These are phyloP conservation scores for Calameuta filiformis DNA, from an alignment of 2,888 invertebrate genomes.

Conservation along the genomic window DNA sequence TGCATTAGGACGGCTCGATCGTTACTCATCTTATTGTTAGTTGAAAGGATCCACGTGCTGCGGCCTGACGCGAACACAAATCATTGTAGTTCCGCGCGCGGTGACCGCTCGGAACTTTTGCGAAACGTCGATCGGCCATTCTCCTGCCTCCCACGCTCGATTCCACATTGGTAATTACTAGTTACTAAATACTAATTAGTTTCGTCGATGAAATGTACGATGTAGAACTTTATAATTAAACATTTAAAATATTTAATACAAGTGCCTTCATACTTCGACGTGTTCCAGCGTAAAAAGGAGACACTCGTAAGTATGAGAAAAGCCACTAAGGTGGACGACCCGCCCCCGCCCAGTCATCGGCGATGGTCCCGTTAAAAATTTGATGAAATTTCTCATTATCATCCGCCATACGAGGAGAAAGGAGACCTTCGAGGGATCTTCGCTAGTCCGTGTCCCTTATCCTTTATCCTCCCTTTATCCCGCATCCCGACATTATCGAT, in stretches of 20 bases:
- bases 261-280: too few relatives aligned
- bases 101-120: neutral
- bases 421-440: neutral
- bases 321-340: too few relatives aligned
- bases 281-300: too few relatives aligned
- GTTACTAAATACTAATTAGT: too few relatives aligned
- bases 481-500: slow-evolving; percentile 3
- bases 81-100: neutral
- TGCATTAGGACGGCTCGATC: neutral
- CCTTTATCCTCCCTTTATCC: too few relatives aligned
- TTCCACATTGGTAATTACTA: too few relatives aligned
- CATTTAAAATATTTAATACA: too few relatives aligned
- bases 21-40: neutral
- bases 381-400: neutral
- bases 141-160: neutral
- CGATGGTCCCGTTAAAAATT: neutral
- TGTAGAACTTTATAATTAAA: neutral
- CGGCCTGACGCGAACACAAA: neutral
- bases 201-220: too few relatives aligned
- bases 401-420: neutral
- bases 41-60: neutral
- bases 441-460: neutral
- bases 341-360: too few relatives aligned
- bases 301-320: too few relatives aligned
- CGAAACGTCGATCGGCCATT: neutral